Base-by-base conservation (phyloP, 2,797 vertebrate genomes). In the Phataginus tetradactyla region DNA sequence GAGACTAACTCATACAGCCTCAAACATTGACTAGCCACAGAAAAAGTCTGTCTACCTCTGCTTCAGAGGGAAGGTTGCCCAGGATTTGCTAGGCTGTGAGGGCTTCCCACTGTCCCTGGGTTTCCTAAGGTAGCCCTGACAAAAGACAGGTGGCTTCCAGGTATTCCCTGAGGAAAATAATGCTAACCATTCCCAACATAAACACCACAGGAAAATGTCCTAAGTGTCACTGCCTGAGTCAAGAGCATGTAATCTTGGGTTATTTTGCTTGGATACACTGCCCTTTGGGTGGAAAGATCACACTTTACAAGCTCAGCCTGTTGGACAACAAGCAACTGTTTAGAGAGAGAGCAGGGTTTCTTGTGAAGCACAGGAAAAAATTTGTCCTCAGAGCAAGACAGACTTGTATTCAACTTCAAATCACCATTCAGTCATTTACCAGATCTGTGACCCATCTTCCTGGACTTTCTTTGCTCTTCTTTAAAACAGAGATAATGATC, bases 321-420 rank as follows among this genome's bases (percentile, higher is more conserved):
- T 27, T 42, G 81, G 72, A 74, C n/a, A 51, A 34, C n/a, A 42
- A 51, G 13, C 68, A 51, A 86, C 74, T 68, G 25, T 49, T 74
- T 42, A 61, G 68, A 95, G 49, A 57, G 23, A 25, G 23, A 71
- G 25, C 45, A n/a, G 21, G 20, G 34, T 77, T 81, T 83, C 59
- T 83, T 78, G n/a, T 49, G 63, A 45, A 72, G 20, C 55, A 45
- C 32, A 59, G 81, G 29, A 74, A 96, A 84, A 37, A 64, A 78
- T 32, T 13, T 83, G 12, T 27, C 64, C 21, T 83, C 53, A 59
- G 23, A 90, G 69, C 2, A 9, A 95, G 85, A 68, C 37, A 93
- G 74, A 80, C 64, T 81, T 63, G 57, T 51, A 66, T 86, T 95
- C 83, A 78, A 78, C 29, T 94, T 94, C 61, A 93, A 85, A 61